These are phyloP conservation scores for Cyprinella venusta DNA, from an alignment of 2,797 vertebrate species.

Conservation along the genomic window DNA sequence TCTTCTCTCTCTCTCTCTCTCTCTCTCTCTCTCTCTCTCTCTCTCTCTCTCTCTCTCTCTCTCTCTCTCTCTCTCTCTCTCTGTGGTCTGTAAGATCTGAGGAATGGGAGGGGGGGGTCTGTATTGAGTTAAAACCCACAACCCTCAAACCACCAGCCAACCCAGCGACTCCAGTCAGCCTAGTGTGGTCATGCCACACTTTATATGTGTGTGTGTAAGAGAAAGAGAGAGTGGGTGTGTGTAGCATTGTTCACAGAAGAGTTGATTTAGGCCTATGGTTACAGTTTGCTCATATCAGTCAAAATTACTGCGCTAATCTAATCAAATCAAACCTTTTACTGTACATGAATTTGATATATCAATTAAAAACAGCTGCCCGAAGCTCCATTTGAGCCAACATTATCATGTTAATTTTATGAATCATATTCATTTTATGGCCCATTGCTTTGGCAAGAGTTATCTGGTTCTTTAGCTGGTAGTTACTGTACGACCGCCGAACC, in stretches of 20 bases:
- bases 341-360: background rate
- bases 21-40: conserved; percentile 33
- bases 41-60: conserved; percentile 29
- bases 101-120: conserved; percentile 45
- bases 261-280: background rate
- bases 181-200: conserved; percentile 56
- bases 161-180: conserved; percentile 62
- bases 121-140: conserved; percentile 61
- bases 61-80: conserved; percentile 30
- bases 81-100: conserved; percentile 50
- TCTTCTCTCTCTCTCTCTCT: conserved; percentile 4
- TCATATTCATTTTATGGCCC: background rate
- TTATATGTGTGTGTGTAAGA: conserved; percentile 26
- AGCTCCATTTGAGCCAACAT: background rate
- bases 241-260: conserved; percentile 10
- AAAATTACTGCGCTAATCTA: background rate
- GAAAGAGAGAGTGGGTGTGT: conserved; percentile 23
- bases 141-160: conserved; percentile 58
- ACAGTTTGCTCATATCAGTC: conserved; percentile 3
- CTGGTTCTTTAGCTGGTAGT: background rate
- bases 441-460: conserved; percentile 15
- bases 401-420: conserved; percentile 22
- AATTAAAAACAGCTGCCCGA: conserved; percentile 3
- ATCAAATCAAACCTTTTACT: background rate
- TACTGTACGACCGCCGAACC: conserved; percentile 4